These are phyloP conservation scores for Melieria picta DNA, from an alignment of 2,888 invertebrate genomes.

Conservation along the genomic window DNA sequence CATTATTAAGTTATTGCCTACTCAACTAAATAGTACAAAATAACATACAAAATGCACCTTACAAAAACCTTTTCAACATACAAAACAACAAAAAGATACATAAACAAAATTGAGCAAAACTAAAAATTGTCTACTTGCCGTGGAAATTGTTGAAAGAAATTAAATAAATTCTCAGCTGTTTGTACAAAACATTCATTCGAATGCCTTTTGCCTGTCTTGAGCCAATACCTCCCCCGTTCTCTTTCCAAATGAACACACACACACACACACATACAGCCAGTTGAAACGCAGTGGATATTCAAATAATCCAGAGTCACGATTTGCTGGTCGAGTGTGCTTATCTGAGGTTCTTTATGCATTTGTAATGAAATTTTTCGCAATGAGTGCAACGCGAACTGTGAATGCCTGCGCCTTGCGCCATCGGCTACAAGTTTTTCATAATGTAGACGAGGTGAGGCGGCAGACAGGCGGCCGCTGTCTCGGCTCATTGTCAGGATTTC, in stretches of 20 bases:
- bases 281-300: constrained; percentile 30
- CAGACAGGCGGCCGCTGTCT: too few relatives aligned
- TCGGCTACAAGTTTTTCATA: neutral
- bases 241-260: neutral
- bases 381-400: constrained; percentile 27
- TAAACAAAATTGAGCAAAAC: too few relatives aligned
- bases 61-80: too few relatives aligned
- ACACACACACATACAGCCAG: neutral
- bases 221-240: neutral
- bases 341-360: constrained; percentile 39
- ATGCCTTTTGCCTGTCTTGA: constrained; percentile 13
- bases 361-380: constrained; percentile 38
- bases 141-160: neutral
- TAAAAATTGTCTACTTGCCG: too few relatives aligned
- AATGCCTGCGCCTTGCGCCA: neutral
- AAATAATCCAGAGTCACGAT: constrained; percentile 38
- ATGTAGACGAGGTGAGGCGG: neutral
- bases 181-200: constrained; percentile 24
- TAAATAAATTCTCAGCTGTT: constrained; percentile 37
- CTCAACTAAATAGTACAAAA: too few relatives aligned
- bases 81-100: too few relatives aligned
- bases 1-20: too few relatives aligned
- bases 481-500: constrained; percentile 26
- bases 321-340: constrained; percentile 38
- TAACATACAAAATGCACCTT: too few relatives aligned